Base-by-base conservation (phyloP, 2,888 invertebrate species). In the Napeogenes inachia region DNA sequence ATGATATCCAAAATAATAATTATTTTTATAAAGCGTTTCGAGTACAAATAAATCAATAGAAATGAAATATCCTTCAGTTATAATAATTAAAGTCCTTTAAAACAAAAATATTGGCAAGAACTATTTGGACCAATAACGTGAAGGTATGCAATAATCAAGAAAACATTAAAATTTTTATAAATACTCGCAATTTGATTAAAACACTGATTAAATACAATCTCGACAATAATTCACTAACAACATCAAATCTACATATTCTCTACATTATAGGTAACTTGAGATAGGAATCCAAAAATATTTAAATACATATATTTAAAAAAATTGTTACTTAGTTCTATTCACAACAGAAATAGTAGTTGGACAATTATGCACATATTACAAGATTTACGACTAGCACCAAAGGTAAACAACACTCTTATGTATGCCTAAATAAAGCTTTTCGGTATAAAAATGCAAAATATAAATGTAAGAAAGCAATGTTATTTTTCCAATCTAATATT, bases 341-440 rank as follows among this genome's bases (percentile, higher is more conserved):
- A 62, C 60, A 64, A 66, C 53, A 62, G 60, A 68, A 56, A 57
- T 55, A 58, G 21, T 21, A 21, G 46, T 61, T 64, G 58, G 47
- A 35, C 46, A 50, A 54, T 38, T 62, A 53, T 62, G 32, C 13
- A 61, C 50, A 60, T 55, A 63, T 59, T 61, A 62, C 62, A 64
- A 60, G 59, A 66, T 59, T 61, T 60, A 71, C 77, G 78, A 79
- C 78, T 79, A 79, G 78, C 76, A 75, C 73, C 74, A 73, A 70
- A 70, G 66, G 68, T 67, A 70, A 73, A 70, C 53, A 68, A 64
- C 45, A 46, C 50, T 63, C 45, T 45, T 56, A 58, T 32, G 35
- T 63, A 65, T 54, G 46, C 42, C 59, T 64, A 64, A 57, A 45
- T 64, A 66, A 66, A 63, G 64, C 62, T 59, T 50, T 21, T 57